Base-by-base conservation (phyloP, 92 coral and sea anemone genomes). In the Zoanthus gigantus region DNA sequence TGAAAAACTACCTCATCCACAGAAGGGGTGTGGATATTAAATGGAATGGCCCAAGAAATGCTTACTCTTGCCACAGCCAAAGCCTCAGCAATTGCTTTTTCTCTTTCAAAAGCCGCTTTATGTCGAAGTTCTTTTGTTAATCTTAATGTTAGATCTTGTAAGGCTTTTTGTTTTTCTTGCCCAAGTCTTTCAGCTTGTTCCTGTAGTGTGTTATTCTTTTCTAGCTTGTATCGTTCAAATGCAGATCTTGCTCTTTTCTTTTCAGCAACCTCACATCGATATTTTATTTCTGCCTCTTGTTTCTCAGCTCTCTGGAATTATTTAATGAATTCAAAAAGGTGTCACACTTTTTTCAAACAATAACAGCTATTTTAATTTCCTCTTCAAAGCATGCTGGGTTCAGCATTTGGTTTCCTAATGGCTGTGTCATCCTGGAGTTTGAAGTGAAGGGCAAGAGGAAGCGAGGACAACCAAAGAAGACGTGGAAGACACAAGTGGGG, bases 231-330 rank as follows among this genome's bases (percentile, higher is more conserved):
- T 74, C 87, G 87, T 69, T 94, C 96, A 83, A 83, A 91, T 28
- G 96, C 96, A 9, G 91, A 85, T 63, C 99, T 92, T 37, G 94
- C 89, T 52, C 99, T 90, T 90, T 97, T 97, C 63, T 95, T 97
- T 90, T 95, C 99, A 8, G 99, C 99, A 17, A 97, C 93, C 32
- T 97, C 96, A 83, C 98, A 97, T 12, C 99, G 96, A 74, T 95
- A 97, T 86, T 83, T 89, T 44, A 97, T 96, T 74, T 92, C 96
- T 54, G 95, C 99, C 93, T 95, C 95, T 80, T 95, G 90, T 57
- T 92, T 92, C 72, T 93, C 98, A 50, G 98, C 93, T 82, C 90
- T 93, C 99, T 97, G 74, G 42, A 74, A 86, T 4, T 45, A 61
- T 50, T 42, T 44, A 9, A 32, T 9, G 1, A 52, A 72, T 16